Percentiles rank a stretch among this genome's conserved stretches.
These are phyloP conservation scores for Thunnus thynnus DNA, from an alignment of 2,113 vertebrate species.

Conservation along the genomic window DNA sequence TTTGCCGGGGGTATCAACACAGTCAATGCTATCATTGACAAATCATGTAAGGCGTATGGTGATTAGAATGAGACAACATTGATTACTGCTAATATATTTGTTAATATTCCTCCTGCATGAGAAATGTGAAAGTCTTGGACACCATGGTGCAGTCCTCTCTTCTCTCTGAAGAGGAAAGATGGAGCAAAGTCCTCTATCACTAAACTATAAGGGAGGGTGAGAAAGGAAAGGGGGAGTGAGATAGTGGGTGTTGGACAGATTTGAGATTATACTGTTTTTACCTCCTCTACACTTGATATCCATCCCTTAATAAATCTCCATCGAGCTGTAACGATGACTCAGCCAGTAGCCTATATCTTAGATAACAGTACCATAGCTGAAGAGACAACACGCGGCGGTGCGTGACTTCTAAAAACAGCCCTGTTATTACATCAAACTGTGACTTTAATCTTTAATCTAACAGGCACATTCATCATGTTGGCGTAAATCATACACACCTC, in stretches of 20 bases:
- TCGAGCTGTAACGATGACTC: constrained; percentile 70
- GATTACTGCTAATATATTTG: constrained; percentile 19
- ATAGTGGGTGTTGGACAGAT: constrained; percentile 60
- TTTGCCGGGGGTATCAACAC: background rate
- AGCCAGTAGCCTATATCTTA: constrained; percentile 55
- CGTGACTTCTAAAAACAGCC: constrained; percentile 44
- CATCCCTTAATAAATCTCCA: constrained; percentile 67
- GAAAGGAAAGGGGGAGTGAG: constrained; percentile 25
- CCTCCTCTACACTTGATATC: constrained; percentile 67
- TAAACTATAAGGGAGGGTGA: constrained; percentile 14
- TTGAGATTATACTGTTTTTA: constrained; percentile 61
- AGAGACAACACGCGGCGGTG: constrained; percentile 48
- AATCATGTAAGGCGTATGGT: constrained; percentile 3
- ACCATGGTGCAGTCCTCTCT: background rate
- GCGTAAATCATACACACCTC: background rate
- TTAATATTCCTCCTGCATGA: constrained; percentile 1
- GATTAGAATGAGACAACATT: constrained; percentile 6
- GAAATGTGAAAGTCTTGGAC: constrained; percentile 2
- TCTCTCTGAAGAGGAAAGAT: constrained; percentile 3
- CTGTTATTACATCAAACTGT: constrained; percentile 39
- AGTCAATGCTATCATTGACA: constrained; percentile 5
- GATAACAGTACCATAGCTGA: constrained; percentile 53
- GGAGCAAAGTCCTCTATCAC: constrained; percentile 18
- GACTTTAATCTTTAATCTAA: constrained; percentile 47
- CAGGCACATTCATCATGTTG: constrained; percentile 50